A percentile compares a stretch with the other conserved stretches of the same genome.
These are phyloP conservation scores for Amphipoea lucens DNA, from an alignment of 2,888 invertebrate species.

Conservation along the genomic window DNA sequence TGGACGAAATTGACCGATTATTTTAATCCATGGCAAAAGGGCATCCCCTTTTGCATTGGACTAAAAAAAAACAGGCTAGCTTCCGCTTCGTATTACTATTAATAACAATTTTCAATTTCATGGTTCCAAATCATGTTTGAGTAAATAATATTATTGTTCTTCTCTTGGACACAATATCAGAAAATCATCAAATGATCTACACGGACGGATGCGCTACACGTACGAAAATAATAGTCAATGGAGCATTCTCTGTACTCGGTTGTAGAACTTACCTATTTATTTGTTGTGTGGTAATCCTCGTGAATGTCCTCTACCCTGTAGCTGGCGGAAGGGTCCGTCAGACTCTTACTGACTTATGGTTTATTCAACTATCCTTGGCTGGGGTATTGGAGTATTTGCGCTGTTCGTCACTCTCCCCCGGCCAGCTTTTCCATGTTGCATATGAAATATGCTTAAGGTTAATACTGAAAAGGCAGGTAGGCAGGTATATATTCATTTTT, in stretches of 20 bases:
- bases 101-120: too few species aligned
- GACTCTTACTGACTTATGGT: too few species aligned
- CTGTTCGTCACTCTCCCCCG: not conserved
- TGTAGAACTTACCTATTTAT: not conserved
- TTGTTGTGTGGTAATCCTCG: not conserved
- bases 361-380: not conserved
- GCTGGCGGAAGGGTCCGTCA: not conserved
- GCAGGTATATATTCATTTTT: not conserved
- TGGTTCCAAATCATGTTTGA: not conserved
- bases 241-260: too few species aligned
- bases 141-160: not conserved
- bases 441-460: too few species aligned
- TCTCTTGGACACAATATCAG: not conserved
- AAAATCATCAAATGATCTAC: not conserved
- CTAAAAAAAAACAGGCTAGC: not conserved
- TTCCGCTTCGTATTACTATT: not conserved
- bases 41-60: not conserved
- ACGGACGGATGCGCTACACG: not conserved
- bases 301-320: not conserved
- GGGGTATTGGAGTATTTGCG: not conserved
- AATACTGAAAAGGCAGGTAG: not conserved
- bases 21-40: too few species aligned
- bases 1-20: not conserved
- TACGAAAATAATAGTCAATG: not conserved
- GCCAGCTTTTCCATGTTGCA: not conserved